These are phyloP conservation scores for Melipona quadrifasciata DNA, from an alignment of 1,140 invertebrate species.

Conservation along the genomic window DNA sequence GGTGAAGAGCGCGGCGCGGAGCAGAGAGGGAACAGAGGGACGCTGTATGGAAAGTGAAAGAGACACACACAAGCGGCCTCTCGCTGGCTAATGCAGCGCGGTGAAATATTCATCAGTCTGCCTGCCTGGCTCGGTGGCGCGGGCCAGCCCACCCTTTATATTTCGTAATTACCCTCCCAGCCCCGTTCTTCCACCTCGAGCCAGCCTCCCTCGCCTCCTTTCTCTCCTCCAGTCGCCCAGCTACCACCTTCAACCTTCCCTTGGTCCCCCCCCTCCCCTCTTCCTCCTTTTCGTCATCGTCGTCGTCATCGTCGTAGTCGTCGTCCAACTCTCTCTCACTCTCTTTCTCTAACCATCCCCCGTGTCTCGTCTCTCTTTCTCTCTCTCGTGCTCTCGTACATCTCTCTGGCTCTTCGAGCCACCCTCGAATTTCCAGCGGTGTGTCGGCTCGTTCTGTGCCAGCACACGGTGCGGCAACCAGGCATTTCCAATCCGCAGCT, in stretches of 20 bases:
- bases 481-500: constrained; percentile 62
- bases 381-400: not conserved
- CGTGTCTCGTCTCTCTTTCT: not conserved
- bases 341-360: not conserved
- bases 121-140: constrained; percentile 74
- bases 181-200: constrained; percentile 69
- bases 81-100: constrained; percentile 78
- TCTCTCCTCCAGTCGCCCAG: constrained; percentile 44
- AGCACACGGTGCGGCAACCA: constrained; percentile 28
- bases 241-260: constrained; percentile 36
- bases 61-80: constrained; percentile 75
- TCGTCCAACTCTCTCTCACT: constrained; percentile 24
- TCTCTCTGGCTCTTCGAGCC: constrained; percentile 11
- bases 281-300: constrained; percentile 51
- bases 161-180: constrained; percentile 80
- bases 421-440: not conserved
- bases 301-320: constrained; percentile 62
- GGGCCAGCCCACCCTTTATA: constrained; percentile 79
- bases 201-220: constrained; percentile 62
- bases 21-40: constrained; percentile 8
- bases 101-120: constrained; percentile 81
- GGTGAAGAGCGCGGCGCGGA: not conserved
- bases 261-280: constrained; percentile 5
- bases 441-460: constrained; percentile 13
- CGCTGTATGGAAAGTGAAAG: constrained; percentile 73